Conservation (phyloP, 2,797 vertebrate genomes). For the Hypotaenidia okinawae region DNA sequence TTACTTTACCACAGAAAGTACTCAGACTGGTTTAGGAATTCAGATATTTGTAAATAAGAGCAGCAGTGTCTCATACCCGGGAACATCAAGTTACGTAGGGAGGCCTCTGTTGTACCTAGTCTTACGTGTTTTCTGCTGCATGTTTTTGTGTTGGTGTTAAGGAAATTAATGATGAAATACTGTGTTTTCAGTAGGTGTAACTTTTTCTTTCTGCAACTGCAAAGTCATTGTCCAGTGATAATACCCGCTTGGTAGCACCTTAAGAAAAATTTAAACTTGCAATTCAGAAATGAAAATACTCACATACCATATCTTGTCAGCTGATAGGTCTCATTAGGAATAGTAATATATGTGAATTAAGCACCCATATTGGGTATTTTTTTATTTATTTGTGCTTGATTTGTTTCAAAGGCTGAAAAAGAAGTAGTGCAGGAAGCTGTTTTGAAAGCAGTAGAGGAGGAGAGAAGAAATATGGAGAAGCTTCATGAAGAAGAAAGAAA, state of each 20-base stretch:
- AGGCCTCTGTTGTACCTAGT: neutral
- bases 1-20: neutral
- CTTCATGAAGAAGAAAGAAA: constrained; percentile 75
- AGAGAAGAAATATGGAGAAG: constrained; percentile 76
- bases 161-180: neutral
- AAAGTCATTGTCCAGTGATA: neutral
- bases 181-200: neutral
- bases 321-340: neutral
- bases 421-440: constrained; percentile 70
- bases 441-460: constrained; percentile 77
- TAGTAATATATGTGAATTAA: neutral
- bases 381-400: neutral
- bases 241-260: neutral
- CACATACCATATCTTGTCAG: neutral
- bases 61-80: neutral
- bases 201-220: neutral
- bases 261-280: neutral
- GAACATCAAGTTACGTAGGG: neutral
- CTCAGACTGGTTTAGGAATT: neutral
- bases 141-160: neutral
- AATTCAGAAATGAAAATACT: neutral
- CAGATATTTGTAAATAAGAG: neutral
- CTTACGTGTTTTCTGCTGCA: fast-evolving
- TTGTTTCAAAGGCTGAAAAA: constrained; percentile 75
- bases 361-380: neutral